Conservation (phyloP, 2,888 invertebrate species). For the Trissolcus japonicus region DNA sequence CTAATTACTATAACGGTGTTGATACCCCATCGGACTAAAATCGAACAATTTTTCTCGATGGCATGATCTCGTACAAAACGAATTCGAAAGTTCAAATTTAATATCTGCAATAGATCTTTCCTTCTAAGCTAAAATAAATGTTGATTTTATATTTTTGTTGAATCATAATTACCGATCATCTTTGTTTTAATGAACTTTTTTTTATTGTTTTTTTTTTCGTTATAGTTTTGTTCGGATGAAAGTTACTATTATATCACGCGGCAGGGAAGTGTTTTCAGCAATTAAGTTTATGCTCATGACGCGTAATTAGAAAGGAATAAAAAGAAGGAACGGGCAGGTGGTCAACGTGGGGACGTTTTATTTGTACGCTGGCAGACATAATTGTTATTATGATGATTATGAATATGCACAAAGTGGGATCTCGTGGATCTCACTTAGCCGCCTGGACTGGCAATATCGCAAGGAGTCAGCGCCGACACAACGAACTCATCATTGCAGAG, state of each 20-base stretch:
- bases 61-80: too few species aligned
- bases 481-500: constrained; percentile 57
- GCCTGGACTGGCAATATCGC: constrained; percentile 45
- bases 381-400: constrained; percentile 74
- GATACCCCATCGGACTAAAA: too few species aligned
- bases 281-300: constrained; percentile 73
- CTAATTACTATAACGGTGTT: constrained; percentile 6
- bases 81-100: too few species aligned
- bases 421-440: constrained; percentile 59
- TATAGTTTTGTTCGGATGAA: constrained; percentile 51
- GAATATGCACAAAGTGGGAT: constrained; percentile 63
- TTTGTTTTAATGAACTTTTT: too few species aligned
- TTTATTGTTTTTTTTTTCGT: too few species aligned
- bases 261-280: constrained; percentile 66
- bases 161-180: too few species aligned
- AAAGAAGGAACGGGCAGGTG: constrained; percentile 69
- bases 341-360: constrained; percentile 66
- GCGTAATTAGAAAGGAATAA: constrained; percentile 73
- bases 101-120: too few species aligned
- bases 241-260: neutral
- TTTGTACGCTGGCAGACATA: constrained; percentile 71
- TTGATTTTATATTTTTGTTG: too few species aligned
- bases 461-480: constrained; percentile 46
- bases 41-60: too few species aligned
- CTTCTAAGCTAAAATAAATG: too few species aligned